Base-by-base conservation (phyloP, 2,888 invertebrate genomes). In the Diarsia rubi region DNA sequence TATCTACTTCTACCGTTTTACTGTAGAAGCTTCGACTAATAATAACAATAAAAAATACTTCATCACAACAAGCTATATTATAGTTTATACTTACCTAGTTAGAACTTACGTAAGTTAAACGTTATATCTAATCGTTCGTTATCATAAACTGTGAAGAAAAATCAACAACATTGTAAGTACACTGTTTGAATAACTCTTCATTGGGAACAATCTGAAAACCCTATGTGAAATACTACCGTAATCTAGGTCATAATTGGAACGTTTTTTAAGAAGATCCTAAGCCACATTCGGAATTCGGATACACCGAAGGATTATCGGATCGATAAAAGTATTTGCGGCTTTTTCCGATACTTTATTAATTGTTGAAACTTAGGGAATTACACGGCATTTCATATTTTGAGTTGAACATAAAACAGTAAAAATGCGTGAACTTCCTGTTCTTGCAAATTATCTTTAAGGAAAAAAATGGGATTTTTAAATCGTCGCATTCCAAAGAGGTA, bases 121-220 rank as follows among this genome's bases (percentile, higher is more conserved):
- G 37, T 8, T 69, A 76, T 79, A 79, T 83, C 76, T 85, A 82
- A 79, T 82, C 82, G 75, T 19, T 19, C 54, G 68, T 79, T 85
- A 82, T 84, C 77, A 67, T 78, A 67, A 60, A 67, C 64, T 69
- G 65, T 75, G 49, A 78, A 81, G 71, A 67, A 76, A 75, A 79
- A 70, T 64, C 77, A 78, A 86, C 71, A 83, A 66, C 24, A 69
- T 74, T 76, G 49, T 69, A 62, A 47, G 60, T 49, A 70, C n/a
- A 82, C 45, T 8, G 62, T 73, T 54, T 44, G 73, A 60, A 60
- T 67, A 77, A 73, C 45, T 69, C 64, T 73, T 75, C 45, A 62
- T 31, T 47, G 72, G 52, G 19, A 68, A 71, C 27, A 57, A 67
- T 72, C 66, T 69, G 47, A 44, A 67, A 73, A 73, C 19, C 78